These are phyloP conservation scores for Galago senegalensis DNA, from an alignment of 2,797 vertebrate genomes.

Conservation along the genomic window DNA sequence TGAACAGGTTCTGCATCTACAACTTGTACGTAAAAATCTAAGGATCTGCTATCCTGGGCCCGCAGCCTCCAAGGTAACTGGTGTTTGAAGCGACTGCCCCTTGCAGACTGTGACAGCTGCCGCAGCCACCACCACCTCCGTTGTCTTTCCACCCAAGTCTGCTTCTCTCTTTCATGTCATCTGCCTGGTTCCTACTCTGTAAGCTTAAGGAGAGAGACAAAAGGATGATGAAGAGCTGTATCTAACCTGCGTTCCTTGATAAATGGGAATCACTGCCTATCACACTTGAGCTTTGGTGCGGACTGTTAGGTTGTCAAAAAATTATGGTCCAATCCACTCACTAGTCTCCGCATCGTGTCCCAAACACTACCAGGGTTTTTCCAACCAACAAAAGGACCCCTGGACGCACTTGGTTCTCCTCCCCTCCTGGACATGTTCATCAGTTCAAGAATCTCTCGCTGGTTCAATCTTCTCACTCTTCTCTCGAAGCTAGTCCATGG, in stretches of 20 bases:
- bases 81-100: not conserved
- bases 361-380: not conserved
- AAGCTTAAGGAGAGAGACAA: not conserved
- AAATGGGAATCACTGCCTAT: not conserved
- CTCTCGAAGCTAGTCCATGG: not conserved
- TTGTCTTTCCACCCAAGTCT: not conserved
- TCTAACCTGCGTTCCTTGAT: not conserved
- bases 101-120: not conserved
- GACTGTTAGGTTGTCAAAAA: not conserved
- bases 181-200: not conserved
- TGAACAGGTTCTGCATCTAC: not conserved
- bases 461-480: not conserved
- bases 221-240: not conserved
- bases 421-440: not conserved
- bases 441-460: not conserved
- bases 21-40: not conserved
- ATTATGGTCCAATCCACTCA: not conserved
- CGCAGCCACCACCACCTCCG: not conserved
- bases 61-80: not conserved
- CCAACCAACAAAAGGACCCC: not conserved
- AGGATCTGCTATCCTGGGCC: not conserved
- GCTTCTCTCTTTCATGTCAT: not conserved
- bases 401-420: not conserved
- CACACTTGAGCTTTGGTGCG: not conserved
- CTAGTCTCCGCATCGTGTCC: fast-evolving